phyloP scores from a whole-genome alignment of 2,797 vertebrate genomes.

The Enteromius treurensis region DNA sequence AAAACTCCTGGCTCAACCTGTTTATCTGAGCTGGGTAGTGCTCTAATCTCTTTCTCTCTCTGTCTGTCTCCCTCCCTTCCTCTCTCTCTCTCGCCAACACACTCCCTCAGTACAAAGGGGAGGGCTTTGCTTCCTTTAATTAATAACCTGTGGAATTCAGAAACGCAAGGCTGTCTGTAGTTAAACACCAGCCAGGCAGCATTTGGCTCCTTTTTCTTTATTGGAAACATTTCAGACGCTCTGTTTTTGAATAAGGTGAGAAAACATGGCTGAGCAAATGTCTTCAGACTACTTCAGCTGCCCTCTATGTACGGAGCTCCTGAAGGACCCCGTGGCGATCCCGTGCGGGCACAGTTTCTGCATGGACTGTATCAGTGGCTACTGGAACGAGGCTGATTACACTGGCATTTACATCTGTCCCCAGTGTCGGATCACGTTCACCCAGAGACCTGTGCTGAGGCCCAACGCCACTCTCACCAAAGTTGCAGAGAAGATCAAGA shows the following conservation, averaged over 20 bases:
- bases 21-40: constrained; percentile 80
- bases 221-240: constrained; percentile 42
- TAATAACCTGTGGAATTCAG: constrained; percentile 85
- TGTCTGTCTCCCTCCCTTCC: constrained; percentile 29
- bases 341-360: constrained; percentile 91
- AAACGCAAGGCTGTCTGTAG: constrained; percentile 78
- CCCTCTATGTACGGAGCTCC: constrained; percentile 81
- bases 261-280: constrained; percentile 77
- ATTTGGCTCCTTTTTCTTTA: constrained; percentile 55
- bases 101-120: constrained; percentile 68
- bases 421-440: constrained; percentile 84
- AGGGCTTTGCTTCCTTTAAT: constrained; percentile 81
- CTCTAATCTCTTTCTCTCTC: constrained; percentile 58
- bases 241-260: constrained; percentile 39
- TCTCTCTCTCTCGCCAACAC: constrained; percentile 25
- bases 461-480: constrained; percentile 83
- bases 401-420: constrained; percentile 84
- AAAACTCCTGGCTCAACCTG: constrained; percentile 75
- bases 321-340: constrained; percentile 83
- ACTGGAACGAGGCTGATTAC: constrained; percentile 83
- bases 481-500: constrained; percentile 83
- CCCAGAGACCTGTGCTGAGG: constrained; percentile 81
- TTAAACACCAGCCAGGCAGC: constrained; percentile 72
- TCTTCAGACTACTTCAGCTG: constrained; percentile 84
- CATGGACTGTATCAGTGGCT: constrained; percentile 85